Base-by-base conservation (phyloP, 2,797 vertebrate species). In the Euthynnus affinis region DNA sequence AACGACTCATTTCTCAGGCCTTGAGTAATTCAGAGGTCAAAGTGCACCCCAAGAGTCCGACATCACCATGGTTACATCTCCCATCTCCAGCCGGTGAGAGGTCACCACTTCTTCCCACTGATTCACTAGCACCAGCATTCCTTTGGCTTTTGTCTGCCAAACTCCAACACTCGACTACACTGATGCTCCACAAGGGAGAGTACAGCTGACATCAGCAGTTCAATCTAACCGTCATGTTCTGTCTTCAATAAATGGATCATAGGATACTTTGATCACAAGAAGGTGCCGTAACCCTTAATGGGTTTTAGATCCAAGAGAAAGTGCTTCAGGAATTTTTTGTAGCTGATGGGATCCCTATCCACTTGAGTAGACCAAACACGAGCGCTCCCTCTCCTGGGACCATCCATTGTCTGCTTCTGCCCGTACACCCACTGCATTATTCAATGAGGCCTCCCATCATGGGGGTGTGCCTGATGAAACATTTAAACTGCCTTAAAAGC, bases 361-460 rank as follows among this genome's bases (percentile, higher is more conserved):
- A 88, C 85, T 87, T 66, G 71, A 94, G 90, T 84, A 84, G 82
- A 72, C 75, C 80, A 66, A 82, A 86, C 76, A 22, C 29, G 4
- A 81, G 68, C 65, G 12, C 68, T 22, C 44, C 46, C 68, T 88
- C 89, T 87, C 90, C 34, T 22, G 89, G 90, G 93, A 90, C 77
- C 66, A 37, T 74, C 76, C 68, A 93, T 91, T 94, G 94, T 93
- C 87, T 91, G 81, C 82, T 81, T 74, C 80, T 74, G 83, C 81
- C 80, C 17, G 27, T 85, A 88, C 88, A 85, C 80, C 84, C 89
- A 83, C 85, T 96, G 91, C 93, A 95, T 96, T 94, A 96, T 95
- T 95, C 90, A 95, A 88, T 74, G 76, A 76, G 74, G 80, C 81
- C 87, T 87, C 80, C 90, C 88, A 90, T 91, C 81, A 90, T 61